These are phyloP conservation scores for Lochmaea crataegi DNA, from an alignment of 2,888 invertebrate species.

Conservation along the genomic window DNA sequence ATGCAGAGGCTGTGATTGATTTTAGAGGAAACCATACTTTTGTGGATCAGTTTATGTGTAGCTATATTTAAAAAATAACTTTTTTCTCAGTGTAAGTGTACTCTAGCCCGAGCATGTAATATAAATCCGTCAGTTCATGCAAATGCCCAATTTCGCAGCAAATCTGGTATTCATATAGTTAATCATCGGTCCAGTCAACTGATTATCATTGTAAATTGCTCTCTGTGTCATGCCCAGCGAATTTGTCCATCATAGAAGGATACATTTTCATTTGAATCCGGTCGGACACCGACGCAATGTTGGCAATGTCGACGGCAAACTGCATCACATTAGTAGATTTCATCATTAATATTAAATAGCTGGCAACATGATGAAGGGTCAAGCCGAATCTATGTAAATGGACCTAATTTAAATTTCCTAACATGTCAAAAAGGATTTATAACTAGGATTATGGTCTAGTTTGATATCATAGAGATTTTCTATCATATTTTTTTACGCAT, in stretches of 20 bases:
- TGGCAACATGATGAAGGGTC: slow-evolving; percentile 35
- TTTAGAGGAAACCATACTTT: too few species aligned
- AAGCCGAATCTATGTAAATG: slow-evolving; percentile 31
- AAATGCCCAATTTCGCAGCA: slow-evolving; percentile 64
- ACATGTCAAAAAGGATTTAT: slow-evolving; percentile 24
- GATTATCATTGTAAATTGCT: slow-evolving; percentile 65
- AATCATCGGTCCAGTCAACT: slow-evolving; percentile 66
- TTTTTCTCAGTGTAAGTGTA: too few species aligned
- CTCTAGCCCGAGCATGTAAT: background rate
- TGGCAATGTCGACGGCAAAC: slow-evolving; percentile 23
- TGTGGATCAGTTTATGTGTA: too few species aligned
- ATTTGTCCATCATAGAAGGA: slow-evolving; percentile 43
- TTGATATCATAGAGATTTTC: background rate
- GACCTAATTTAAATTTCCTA: slow-evolving; percentile 30
- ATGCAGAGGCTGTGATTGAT: too few species aligned
- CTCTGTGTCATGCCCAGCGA: slow-evolving; percentile 47
- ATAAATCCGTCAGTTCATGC: slow-evolving; percentile 43
- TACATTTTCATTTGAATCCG: slow-evolving; percentile 42
- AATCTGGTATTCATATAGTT: slow-evolving; percentile 66
- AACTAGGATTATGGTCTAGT: background rate
- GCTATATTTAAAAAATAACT: too few species aligned
- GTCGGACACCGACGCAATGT: slow-evolving; percentile 11
- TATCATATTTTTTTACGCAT: too few species aligned
- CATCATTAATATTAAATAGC: slow-evolving; percentile 34
- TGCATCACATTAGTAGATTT: slow-evolving; percentile 42